Conservation (phyloP, 1,140 invertebrate species). For the Aphaenogaster rudis region DNA sequence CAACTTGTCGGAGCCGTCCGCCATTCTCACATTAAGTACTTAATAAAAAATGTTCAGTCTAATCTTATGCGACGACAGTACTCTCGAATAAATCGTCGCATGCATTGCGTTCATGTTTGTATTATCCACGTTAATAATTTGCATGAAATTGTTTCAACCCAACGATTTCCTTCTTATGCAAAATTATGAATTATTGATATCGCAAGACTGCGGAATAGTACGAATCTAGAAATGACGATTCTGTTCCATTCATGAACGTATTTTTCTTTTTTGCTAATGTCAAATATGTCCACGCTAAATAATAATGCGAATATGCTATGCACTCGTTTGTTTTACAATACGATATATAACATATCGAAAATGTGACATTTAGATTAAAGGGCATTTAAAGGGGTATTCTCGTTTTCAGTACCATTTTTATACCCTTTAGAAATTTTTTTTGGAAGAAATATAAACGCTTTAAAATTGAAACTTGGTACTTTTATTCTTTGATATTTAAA, state of each 20-base stretch:
- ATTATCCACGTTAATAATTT: background rate
- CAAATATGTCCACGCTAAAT: slow-evolving; percentile 27
- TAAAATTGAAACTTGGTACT: too few species aligned
- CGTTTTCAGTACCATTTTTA: too few species aligned
- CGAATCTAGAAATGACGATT: background rate
- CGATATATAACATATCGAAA: background rate
- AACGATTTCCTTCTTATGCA: background rate
- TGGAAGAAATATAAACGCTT: too few species aligned
- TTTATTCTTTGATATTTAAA: too few species aligned
- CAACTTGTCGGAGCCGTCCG: background rate
- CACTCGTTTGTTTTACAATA: slow-evolving; percentile 13
- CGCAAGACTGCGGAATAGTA: background rate
- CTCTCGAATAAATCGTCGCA: background rate
- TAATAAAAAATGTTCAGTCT: background rate
- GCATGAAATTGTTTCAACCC: background rate
- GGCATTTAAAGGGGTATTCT: background rate
- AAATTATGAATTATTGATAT: slow-evolving; percentile 24
- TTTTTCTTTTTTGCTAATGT: slow-evolving; percentile 5
- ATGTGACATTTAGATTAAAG: slow-evolving; percentile 1
- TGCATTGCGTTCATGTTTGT: background rate
- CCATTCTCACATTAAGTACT: slow-evolving; percentile 26
- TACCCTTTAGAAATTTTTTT: too few species aligned
- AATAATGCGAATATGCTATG: background rate
- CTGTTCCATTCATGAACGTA: background rate
- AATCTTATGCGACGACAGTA: background rate